Evolutionary conservation across 2,113 vertebrate species (phyloP), one percentile per base, ranked within the genome.

Genomic region (Puffinus mauretanicus): DNA sequence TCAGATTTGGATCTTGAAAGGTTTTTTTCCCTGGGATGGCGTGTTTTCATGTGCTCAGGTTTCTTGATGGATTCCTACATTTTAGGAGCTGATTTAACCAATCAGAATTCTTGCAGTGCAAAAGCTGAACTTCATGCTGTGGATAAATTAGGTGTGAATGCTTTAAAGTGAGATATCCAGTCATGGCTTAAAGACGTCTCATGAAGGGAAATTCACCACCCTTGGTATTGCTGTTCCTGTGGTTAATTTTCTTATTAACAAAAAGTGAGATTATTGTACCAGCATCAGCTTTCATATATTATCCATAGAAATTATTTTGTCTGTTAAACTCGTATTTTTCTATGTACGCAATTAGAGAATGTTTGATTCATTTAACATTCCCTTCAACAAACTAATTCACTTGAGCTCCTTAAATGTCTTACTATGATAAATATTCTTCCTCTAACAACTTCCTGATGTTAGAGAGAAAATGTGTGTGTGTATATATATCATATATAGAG

Each of bases 331-430:
- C 2, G 10, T 16, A 42, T 55, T 81, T 91, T 87, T 32, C 7
- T 86, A 36, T 0, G 5, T 24, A 24, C 0, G 0, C 9, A 46
- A 49, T 69, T 72, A 81, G 17, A 65, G 13, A 77, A 46, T 1
- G 1, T 38, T 89, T 42, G 16, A 69, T 52, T 84, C 4, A 52
- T 69, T 94, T 62, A 62, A 54, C 9, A 58, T 67, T 86, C n/a
- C 77, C 17, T 69, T 73, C 10, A 65, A 61, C 24, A 81, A 77
- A 52, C 2, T 27, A 60, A 55, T 65, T 87, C 16, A 46, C 24
- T 77, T 60, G 20, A 65, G 8, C 34, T 79, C 66, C 46, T 78
- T 64, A 40, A 52, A 81, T 52, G 12, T 52, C 26, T 81, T 47
- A 26, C 16, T 70, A 34, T 19, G 36, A 34, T 61, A 79, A 78